Evolutionary conservation across 2,888 invertebrate species (phyloP).

Genomic region (Athalia cordata): DNA sequence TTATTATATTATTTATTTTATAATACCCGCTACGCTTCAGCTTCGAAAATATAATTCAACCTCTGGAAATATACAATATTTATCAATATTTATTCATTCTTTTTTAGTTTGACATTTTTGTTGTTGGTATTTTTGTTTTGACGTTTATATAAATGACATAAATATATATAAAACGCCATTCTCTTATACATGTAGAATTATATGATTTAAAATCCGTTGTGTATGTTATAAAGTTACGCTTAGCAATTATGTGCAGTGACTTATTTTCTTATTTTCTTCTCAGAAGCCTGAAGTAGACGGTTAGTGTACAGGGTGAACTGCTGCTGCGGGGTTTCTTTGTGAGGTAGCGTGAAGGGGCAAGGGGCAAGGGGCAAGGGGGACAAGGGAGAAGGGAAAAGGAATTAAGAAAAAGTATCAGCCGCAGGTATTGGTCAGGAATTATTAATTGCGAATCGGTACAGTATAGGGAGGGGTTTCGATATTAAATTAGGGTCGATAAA

Average conservation of each 20-base stretch:
- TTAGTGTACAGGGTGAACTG: no score
- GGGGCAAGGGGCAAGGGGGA: no score
- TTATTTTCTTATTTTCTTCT: slow-evolving; percentile 13
- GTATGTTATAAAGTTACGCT: slow-evolving; percentile 3
- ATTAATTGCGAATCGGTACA: slow-evolving; percentile 62
- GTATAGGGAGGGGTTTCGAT: slow-evolving; percentile 53
- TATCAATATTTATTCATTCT: no score
- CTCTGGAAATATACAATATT: no score
- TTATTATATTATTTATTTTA: not conserved
- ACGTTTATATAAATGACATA: no score
- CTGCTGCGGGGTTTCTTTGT: no score
- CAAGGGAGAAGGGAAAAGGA: not conserved
- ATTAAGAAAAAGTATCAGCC: slow-evolving; percentile 38
- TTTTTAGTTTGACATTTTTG: not conserved
- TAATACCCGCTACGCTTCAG: not conserved
- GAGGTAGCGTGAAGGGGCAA: no score
- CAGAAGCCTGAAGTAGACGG: slow-evolving; percentile 17
- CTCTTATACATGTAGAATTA: no score
- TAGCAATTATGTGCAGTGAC: slow-evolving; percentile 18
- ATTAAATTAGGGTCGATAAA: slow-evolving; percentile 71
- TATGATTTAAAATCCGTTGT: no score
- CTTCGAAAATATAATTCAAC: not conserved
- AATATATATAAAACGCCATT: no score
- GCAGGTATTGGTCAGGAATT: slow-evolving; percentile 58
- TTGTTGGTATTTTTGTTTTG: not conserved